Evolutionary conservation across 2,797 vertebrate genomes (phyloP).

Genomic region (Paedocypris micromegethes): DNA sequence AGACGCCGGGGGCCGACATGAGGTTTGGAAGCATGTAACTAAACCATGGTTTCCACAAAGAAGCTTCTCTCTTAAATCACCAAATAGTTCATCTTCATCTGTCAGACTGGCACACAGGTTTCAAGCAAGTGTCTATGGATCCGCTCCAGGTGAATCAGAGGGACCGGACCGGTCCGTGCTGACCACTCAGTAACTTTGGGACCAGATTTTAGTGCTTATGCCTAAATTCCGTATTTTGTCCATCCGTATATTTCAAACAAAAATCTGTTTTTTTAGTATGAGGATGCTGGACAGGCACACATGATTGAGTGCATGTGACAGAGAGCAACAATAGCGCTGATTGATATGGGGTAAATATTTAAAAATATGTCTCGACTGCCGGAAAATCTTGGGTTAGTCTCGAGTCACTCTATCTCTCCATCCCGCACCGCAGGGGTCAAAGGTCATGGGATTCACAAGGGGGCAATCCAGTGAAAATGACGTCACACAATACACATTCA

Average conservation of each 20-base stretch:
- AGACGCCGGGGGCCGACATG: conserved; percentile 36
- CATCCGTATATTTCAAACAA: neutral
- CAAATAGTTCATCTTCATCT: conserved; percentile 13
- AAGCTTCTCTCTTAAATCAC: neutral
- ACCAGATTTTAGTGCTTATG: no score
- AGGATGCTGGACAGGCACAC: conserved; percentile 29
- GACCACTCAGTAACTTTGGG: no score
- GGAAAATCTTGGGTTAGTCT: conserved; percentile 35
- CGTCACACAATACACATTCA: no score
- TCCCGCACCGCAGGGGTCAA: conserved; percentile 18
- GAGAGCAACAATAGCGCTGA: conserved; percentile 56
- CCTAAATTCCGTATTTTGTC: no score
- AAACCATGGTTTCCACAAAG: conserved; percentile 6
- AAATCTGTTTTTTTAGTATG: neutral
- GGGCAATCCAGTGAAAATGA: neutral
- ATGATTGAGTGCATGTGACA: conserved; percentile 47
- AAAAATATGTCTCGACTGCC: conserved; percentile 35
- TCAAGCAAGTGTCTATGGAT: neutral
- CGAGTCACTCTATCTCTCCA: conserved; percentile 44
- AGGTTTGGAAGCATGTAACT: conserved; percentile 22
- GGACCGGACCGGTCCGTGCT: no score
- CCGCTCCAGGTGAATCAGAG: no score
- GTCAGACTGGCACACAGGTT: conserved; percentile 11
- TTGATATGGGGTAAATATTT: conserved; percentile 46
- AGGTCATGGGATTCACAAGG: conserved; percentile 16